Conservation (phyloP, 1,140 invertebrate genomes). For the Drosophila aff. region DNA sequence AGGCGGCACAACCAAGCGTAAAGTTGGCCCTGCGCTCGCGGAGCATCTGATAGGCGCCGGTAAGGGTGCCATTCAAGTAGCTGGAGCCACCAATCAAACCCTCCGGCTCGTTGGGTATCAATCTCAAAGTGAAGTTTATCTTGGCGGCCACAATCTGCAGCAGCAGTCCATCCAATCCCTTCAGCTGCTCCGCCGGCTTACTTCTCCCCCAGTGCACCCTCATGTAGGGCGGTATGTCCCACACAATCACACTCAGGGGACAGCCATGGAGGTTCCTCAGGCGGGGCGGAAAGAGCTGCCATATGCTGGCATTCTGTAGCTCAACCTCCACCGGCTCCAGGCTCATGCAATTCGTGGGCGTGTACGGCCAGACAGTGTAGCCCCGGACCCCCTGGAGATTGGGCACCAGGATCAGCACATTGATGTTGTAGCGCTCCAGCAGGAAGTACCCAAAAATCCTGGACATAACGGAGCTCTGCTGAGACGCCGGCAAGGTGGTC, state of each 20-base stretch:
- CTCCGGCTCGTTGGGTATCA: constrained; percentile 53
- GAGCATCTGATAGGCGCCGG: constrained; percentile 59
- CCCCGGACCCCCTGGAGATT: neutral
- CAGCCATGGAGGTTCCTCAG: constrained; percentile 54
- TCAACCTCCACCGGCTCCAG: constrained; percentile 14
- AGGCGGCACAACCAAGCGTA: constrained; percentile 55
- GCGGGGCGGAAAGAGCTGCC: constrained; percentile 47
- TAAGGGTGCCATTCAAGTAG: constrained; percentile 60
- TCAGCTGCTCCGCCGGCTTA: neutral
- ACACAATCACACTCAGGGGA: constrained; percentile 52
- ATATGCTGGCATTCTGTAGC: neutral
- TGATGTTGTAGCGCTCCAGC: constrained; percentile 46
- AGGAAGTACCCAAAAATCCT: constrained; percentile 53
- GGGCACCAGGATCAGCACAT: constrained; percentile 45
- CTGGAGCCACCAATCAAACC: constrained; percentile 46
- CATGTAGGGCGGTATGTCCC: constrained; percentile 60
- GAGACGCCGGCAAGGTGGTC: neutral
- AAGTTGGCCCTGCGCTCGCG: constrained; percentile 49
- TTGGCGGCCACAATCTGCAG: constrained; percentile 35
- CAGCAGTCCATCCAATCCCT: constrained; percentile 55
- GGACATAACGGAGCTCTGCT: constrained; percentile 22
- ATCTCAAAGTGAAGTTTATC: constrained; percentile 47
- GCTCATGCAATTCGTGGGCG: neutral
- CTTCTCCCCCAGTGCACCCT: constrained; percentile 2
- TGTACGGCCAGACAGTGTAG: constrained; percentile 52